Evolutionary conservation across 2,113 vertebrate species (phyloP), one percentile per base, ranked within the genome.

Genomic region (Eulemur macaco): DNA sequence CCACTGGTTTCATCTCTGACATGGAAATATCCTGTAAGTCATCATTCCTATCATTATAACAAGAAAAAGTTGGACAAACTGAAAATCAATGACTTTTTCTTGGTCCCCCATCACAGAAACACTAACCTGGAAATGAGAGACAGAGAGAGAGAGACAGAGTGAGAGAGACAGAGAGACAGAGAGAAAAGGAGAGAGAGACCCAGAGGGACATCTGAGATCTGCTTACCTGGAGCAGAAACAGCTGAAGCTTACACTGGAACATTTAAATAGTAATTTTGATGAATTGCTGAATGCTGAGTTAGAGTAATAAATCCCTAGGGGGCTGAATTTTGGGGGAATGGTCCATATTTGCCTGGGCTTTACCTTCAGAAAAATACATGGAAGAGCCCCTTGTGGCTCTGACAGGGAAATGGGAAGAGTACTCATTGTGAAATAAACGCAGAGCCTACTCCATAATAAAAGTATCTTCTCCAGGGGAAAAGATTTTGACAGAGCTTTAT

Each of bases 321-420:
- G 11, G 0, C 5, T n/a, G 5, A 13, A 17, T 3, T 77, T 25
- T 64, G 42, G 14, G 11, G 27, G 1, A 56, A 3, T 42, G 21
- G 71, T 9, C 20, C 9, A 37, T 37, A 50, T 7, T 34, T 56
- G 66, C 14, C 2, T 42, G 31, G n/a, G 6, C 21, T 86, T 76
- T 47, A 8, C 29, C 6, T 56, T 6, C 7, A 21, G 21, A 39
- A 66, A 86, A 27, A 64, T 56, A 60, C 8, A 20, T 23, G 6
- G 17, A 69, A 39, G 15, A 47, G 69, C n/a, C 14, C 34, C 23
- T 29, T 54, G 1, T 39, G 47, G 8, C 45, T 93, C 23, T 78
- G 74, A 12, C 42, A 78, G 18, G 56, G 8, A 47, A 68, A 71
- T 12, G 9, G 20, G 10, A 34, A 68, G 12, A 60, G 18, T 11